Percentiles rank a stretch among this genome's conserved stretches.
phyloP scores from a whole-genome alignment of 2,888 invertebrate species.

The Euclidia mi region DNA sequence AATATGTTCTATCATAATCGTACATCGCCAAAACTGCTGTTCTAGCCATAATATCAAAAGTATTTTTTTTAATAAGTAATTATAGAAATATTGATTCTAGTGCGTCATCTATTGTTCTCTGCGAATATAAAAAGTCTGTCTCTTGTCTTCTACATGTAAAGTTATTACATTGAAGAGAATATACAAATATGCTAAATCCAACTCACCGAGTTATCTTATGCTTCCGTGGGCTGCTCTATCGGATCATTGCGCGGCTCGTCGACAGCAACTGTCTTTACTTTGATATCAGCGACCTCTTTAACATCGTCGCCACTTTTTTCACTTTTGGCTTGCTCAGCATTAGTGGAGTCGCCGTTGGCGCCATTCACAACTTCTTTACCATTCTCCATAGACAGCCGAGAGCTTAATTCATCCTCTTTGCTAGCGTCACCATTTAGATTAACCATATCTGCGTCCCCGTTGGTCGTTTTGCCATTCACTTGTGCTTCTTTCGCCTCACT shows the following conservation, averaged over 20 bases:
- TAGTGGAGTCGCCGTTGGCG: conserved; percentile 66
- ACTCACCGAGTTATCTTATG: conserved; percentile 83
- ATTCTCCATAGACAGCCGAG: conserved; percentile 78
- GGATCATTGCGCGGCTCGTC: conserved; percentile 81
- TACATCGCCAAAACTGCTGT: no score
- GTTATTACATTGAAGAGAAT: no score
- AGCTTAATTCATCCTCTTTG: conserved; percentile 74
- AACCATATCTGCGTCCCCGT: conserved; percentile 67
- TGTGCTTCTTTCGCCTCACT: conserved; percentile 67
- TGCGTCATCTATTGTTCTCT: no score
- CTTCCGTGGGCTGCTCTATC: conserved; percentile 87
- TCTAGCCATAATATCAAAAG: no score
- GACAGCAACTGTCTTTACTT: conserved; percentile 89
- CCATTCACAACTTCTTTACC: conserved; percentile 72
- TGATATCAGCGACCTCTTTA: conserved; percentile 81
- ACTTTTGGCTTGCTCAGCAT: conserved; percentile 75
- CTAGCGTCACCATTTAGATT: conserved; percentile 76
- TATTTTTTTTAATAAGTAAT: no score
- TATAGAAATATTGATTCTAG: no score
- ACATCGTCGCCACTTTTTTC: conserved; percentile 72
- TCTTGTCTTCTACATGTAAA: no score
- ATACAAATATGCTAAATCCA: neutral
- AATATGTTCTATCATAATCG: no score
- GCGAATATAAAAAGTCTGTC: no score
- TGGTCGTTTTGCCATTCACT: conserved; percentile 79